Evolutionary conservation across 1,140 invertebrate genomes (phyloP).

Genomic region (Monomorium pharaonis): DNA sequence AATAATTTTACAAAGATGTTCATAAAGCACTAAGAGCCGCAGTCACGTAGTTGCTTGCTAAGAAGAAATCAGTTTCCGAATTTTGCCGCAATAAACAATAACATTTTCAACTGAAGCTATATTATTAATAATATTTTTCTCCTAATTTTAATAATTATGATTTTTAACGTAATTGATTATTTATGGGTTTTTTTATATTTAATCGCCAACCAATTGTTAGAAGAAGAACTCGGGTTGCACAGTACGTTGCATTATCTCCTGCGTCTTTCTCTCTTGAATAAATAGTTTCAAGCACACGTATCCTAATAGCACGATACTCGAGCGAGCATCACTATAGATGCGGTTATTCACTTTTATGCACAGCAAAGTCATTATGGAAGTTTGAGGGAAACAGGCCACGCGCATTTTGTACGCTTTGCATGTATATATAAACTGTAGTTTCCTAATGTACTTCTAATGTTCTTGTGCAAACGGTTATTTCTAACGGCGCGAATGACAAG

Average conservation of each 20-base stretch:
- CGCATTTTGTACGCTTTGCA: conserved; percentile 25
- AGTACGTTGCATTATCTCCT: neutral
- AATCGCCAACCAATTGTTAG: neutral
- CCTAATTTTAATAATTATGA: neutral
- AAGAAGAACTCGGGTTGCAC: neutral
- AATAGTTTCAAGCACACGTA: conserved; percentile 8
- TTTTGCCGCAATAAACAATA: neutral
- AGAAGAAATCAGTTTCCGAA: neutral
- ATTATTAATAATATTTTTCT: neutral
- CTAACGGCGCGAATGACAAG: conserved; percentile 30
- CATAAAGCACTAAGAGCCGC: neutral
- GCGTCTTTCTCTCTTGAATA: conserved; percentile 22
- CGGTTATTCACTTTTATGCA: conserved; percentile 37
- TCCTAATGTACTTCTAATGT: conserved; percentile 57
- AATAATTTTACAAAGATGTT: neutral
- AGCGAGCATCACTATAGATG: conserved; percentile 18
- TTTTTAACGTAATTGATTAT: neutral
- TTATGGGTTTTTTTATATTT: neutral
- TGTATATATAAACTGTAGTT: conserved; percentile 12
- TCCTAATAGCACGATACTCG: neutral
- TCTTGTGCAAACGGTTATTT: conserved; percentile 33
- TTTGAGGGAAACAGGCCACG: conserved; percentile 19
- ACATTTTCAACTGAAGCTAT: neutral
- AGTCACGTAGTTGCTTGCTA: neutral
- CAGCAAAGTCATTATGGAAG: conserved; percentile 30